Percentiles rank a stretch among this genome's conserved stretches.
Evolutionary conservation across 1,140 invertebrate genomes (phyloP).

Genomic region (Battus philenor): DNA sequence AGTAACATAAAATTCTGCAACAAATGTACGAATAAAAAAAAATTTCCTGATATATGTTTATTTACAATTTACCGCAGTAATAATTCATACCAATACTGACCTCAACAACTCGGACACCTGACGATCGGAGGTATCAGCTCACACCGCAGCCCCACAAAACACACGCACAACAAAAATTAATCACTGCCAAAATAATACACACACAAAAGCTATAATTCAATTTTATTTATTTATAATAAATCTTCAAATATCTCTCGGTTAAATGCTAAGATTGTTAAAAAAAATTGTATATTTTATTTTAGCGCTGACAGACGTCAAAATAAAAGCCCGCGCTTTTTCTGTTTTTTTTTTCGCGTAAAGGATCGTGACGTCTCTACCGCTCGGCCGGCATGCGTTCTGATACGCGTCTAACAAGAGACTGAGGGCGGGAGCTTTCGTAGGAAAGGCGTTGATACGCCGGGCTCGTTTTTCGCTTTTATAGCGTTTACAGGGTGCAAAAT

Average conservation of each 20-base stretch:
- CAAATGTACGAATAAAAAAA: no score
- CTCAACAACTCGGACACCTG: conserved; percentile 51
- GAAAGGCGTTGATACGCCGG: conserved; percentile 24
- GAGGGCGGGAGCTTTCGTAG: conserved; percentile 19
- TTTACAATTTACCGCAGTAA: conserved; percentile 22
- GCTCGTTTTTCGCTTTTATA: conserved; percentile 24
- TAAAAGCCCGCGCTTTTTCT: conserved; percentile 4
- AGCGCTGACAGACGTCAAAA: background rate
- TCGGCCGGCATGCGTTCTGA: background rate
- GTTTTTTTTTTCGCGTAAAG: background rate
- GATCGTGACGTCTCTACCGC: background rate
- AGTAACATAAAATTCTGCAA: no score
- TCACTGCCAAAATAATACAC: background rate
- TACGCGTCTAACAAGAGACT: conserved; percentile 12
- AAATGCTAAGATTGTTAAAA: no score
- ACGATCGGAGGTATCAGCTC: conserved; percentile 31
- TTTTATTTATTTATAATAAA: no score
- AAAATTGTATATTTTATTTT: background rate
- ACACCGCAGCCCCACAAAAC: conserved; percentile 5
- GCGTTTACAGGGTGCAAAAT: conserved; percentile 29
- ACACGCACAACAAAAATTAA: conserved; percentile 9
- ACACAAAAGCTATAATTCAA: no score
- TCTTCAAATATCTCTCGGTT: no score
- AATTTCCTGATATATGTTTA: conserved; percentile 16
- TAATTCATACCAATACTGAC: conserved; percentile 33